Evolutionary conservation across 2,888 invertebrate species (phyloP).

Genomic region (Helobdella robusta): DNA sequence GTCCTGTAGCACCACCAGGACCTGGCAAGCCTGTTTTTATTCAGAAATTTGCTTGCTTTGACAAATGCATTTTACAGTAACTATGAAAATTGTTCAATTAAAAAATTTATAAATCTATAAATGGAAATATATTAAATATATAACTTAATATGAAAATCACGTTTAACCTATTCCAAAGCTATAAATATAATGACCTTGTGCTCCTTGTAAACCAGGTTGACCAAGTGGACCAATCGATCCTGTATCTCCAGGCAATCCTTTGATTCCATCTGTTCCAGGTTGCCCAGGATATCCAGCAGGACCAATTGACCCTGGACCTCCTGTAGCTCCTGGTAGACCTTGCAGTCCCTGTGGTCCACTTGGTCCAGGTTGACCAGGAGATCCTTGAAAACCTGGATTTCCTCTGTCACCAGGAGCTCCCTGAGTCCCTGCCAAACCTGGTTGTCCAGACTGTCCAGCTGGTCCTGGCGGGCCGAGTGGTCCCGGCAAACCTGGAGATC

Average conservation of each 20-base stretch:
- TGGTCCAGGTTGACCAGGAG: constrained; percentile 18
- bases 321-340: constrained; percentile 9
- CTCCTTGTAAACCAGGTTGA: constrained; percentile 17
- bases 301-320: constrained; percentile 17
- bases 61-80: too few species aligned
- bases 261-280: constrained; percentile 14
- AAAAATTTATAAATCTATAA: too few species aligned
- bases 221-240: constrained; percentile 36
- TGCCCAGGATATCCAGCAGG: constrained; percentile 21
- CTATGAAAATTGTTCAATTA: too few species aligned
- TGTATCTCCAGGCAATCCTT: constrained; percentile 25
- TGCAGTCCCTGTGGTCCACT: constrained; percentile 9
- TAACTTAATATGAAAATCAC: too few species aligned
- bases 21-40: constrained; percentile 13
- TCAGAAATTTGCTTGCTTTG: constrained; percentile 33
- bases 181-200: too few species aligned
- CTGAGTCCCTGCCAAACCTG: constrained; percentile 16
- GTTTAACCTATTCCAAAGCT: too few species aligned
- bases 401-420: constrained; percentile 25
- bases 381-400: constrained; percentile 1
- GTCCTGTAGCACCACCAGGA: constrained; percentile 27
- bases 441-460: constrained; percentile 20
- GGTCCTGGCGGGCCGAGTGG: constrained; percentile 15
- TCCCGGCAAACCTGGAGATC: constrained; percentile 21
- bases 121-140: too few species aligned